Evolutionary conservation across 37 sponge, comb jelly and placozoan species (phyloP).

Genomic region (Chondrosia reniformis): DNA sequence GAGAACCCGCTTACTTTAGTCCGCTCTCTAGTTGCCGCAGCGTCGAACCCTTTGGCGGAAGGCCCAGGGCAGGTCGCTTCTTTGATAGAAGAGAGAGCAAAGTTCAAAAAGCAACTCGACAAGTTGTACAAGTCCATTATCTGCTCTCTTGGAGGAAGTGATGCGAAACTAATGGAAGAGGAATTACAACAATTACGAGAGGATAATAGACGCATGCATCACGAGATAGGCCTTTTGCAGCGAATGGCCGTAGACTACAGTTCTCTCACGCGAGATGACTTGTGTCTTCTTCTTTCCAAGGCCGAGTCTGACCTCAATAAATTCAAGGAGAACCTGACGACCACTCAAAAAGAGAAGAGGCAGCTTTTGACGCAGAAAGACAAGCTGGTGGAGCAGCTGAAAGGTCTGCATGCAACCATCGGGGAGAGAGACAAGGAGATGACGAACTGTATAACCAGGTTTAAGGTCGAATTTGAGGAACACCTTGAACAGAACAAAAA

Average conservation of each 20-base stretch:
- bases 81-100: slow-evolving; percentile 4
- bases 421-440: slow-evolving; percentile 10
- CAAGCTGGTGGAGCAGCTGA: slow-evolving; percentile 7
- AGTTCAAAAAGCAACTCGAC: background rate
- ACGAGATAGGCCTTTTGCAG: background rate
- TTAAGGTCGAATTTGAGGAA: slow-evolving; percentile 21
- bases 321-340: background rate
- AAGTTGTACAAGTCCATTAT: slow-evolving; percentile 12
- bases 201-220: background rate
- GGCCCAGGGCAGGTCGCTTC: background rate
- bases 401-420: background rate
- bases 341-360: background rate
- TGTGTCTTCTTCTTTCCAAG: slow-evolving; percentile 5
- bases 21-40: background rate
- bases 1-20: slow-evolving; percentile 15
- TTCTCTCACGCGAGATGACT: background rate
- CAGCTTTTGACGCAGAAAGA: slow-evolving; percentile 9
- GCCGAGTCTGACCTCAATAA: background rate
- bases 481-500: slow-evolving; percentile 28
- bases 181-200: background rate
- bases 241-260: background rate
- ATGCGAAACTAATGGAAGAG: slow-evolving; percentile 24
- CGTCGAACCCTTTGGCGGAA: background rate
- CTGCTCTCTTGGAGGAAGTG: slow-evolving; percentile 3
- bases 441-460: background rate